Evolutionary conservation across 2,113 vertebrate genomes (phyloP).

Genomic region (Carassius carassius): DNA sequence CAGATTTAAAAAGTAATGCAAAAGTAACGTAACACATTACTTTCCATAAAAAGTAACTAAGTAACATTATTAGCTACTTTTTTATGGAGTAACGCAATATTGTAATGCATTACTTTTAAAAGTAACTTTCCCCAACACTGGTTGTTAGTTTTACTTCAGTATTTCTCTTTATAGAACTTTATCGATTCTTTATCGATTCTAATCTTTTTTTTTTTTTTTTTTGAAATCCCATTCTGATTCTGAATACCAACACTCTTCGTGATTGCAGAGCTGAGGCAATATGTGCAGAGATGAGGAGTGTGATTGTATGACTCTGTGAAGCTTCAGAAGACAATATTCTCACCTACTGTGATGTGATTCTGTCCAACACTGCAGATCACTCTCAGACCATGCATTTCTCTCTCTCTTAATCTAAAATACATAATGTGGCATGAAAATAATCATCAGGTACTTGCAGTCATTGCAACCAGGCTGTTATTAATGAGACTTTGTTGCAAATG

Average conservation of each 20-base stretch:
- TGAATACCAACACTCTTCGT: not conserved
- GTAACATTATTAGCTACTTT: too few relatives aligned
- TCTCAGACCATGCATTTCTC: not conserved
- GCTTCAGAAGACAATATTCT: constrained; percentile 1
- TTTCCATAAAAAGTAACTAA: too few relatives aligned
- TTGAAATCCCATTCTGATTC: not conserved
- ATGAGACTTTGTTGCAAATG: constrained; percentile 53
- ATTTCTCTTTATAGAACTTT: not conserved
- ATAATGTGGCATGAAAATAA: constrained; percentile 51
- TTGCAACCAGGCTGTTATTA: constrained; percentile 65
- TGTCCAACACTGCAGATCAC: not conserved
- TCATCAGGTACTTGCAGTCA: constrained; percentile 57
- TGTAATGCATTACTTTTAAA: too few relatives aligned
- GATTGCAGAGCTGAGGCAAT: constrained; percentile 3
- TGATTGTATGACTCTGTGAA: not conserved
- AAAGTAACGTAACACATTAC: too few relatives aligned
- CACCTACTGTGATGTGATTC: not conserved
- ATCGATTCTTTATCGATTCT: not conserved
- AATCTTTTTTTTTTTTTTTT: not conserved
- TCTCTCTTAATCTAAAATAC: constrained; percentile 29
- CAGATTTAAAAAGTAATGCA: too few relatives aligned
- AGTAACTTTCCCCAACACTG: not conserved
- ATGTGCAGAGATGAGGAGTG: not conserved
- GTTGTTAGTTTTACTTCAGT: not conserved
- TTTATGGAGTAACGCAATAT: too few relatives aligned